Base-by-base conservation (phyloP, 1,140 invertebrate species). In the Leptestheria dahalacensis region DNA sequence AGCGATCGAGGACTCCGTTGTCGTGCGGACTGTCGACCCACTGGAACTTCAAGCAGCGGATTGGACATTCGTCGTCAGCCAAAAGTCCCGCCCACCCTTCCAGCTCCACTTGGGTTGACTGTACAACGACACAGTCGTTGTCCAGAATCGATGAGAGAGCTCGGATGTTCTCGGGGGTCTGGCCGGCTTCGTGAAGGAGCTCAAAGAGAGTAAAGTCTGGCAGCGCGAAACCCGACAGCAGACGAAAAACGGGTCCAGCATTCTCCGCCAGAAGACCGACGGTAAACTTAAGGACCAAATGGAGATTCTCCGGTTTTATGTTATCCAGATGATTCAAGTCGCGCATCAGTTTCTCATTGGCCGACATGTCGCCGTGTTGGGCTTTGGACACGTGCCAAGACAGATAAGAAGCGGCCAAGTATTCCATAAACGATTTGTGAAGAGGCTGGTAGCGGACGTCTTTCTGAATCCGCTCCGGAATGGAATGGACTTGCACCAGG, bases 341-440 rank as follows among this genome's bases (percentile, higher is more conserved):
- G 11, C 23, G 49, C 1, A n/a, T 20, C 21, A 58, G 46, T 2
- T 25, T 25, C 48, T 58, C 57, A 1, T 20, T 18, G 23, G 18
- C 49, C 11, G 41, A 33, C 9, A 55, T 12, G 53, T n/a, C 26
- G n/a, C 12, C 18, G 11, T 26, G 33, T 29, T 55, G 53, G 25
- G 33, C 6, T 10, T 12, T 29, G 21, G n/a, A 26, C 12, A 60
- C 26, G 11, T 52, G 58, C 6, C 21, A 57, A 9, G 48, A 46
- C 12, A 62, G 46, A 52, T 62, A 62, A n/a, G 20, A 54, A 10
- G 57, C 61, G 20, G 61, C 61, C 48, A 62, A 24, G 23, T 51
- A 62, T 25, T 62, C 61, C 18, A 60, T 12, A 24, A 62, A 62
- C 18, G 58, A 29, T 25, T 59, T 60, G 29, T 62, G 61, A n/a